Evolutionary conservation across 2,888 invertebrate species (phyloP), one percentile per base, ranked within the genome.

Genomic region (Serrognathus titanus): DNA sequence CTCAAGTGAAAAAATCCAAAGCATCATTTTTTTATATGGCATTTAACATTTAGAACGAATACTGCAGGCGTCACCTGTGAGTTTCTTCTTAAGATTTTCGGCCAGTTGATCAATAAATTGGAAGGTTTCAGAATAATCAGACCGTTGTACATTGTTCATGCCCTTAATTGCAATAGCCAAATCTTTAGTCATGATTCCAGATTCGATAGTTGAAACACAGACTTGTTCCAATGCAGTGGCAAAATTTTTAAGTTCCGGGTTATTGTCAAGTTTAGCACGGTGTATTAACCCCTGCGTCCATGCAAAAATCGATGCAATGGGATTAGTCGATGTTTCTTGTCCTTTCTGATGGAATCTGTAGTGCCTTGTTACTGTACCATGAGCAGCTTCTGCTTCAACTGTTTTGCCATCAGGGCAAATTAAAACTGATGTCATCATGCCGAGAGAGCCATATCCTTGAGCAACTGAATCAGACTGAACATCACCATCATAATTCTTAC

Each of bases 401-500:
- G 98, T 99, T 76, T 94, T 95, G 31, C 98, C 98, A 80, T 99
- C 98, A 3, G 98, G 98, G 72, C 96, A 97, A 53, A 98, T 78
- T 41, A 99, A 82, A 1, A 99, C 98, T 10, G 96, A 97, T 0
- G 98, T 99, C 99, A 99, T 99, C 66, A 99, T 83, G 65, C 98
- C 98, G 57, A 98, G 81, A 1, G 97, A 97, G 10, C 98, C 94
- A 68, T 90, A 94, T 36, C 97, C 97, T 80, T 99, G 98, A 58
- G 98, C 98, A 31, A 99, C 94, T 0, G 96, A 93, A 78, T 99
- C 98, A 0, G 96, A 97, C 78, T 99, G 98, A 0, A 99, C 98
- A 79, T 99, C 98, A 41, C 98, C 98, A 73, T 99, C 98, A 75
- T 99, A 99, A 78, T 99, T 99, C 78, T 99, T 99, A 79, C 98